These are phyloP conservation scores for Buphagus erythrorhynchus DNA, from an alignment of 2,797 vertebrate species.

Conservation along the genomic window DNA sequence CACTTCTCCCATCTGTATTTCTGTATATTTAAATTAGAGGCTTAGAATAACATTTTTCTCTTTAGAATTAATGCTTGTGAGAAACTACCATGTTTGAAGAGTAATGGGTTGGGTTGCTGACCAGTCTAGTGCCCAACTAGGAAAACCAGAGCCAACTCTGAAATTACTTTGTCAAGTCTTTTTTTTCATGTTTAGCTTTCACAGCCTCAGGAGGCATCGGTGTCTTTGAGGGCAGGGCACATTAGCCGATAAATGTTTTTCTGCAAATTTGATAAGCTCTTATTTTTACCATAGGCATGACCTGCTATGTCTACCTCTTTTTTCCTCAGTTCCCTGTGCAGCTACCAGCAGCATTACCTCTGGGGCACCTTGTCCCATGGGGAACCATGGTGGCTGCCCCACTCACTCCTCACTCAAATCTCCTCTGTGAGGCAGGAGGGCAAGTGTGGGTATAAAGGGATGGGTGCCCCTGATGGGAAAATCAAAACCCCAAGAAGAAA, in stretches of 20 bases:
- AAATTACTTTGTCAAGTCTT: background rate
- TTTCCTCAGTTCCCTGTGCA: background rate
- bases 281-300: background rate
- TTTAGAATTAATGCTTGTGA: background rate
- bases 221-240: background rate
- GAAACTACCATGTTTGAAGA: background rate
- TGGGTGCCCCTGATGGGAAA: background rate
- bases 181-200: background rate
- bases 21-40: background rate
- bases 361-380: background rate
- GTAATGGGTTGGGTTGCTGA: background rate
- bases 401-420: background rate
- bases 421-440: background rate
- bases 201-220: fast-evolving
- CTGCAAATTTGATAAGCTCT: background rate
- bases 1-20: slow-evolving; percentile 22
- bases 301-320: background rate
- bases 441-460: background rate
- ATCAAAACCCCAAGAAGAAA: background rate
- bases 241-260: background rate
- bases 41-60: background rate
- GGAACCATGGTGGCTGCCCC: background rate
- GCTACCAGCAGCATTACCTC: background rate
- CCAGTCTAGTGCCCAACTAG: background rate
- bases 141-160: background rate